phyloP scores from a whole-genome alignment of 2,797 vertebrate species.

The Tapera naevia region DNA sequence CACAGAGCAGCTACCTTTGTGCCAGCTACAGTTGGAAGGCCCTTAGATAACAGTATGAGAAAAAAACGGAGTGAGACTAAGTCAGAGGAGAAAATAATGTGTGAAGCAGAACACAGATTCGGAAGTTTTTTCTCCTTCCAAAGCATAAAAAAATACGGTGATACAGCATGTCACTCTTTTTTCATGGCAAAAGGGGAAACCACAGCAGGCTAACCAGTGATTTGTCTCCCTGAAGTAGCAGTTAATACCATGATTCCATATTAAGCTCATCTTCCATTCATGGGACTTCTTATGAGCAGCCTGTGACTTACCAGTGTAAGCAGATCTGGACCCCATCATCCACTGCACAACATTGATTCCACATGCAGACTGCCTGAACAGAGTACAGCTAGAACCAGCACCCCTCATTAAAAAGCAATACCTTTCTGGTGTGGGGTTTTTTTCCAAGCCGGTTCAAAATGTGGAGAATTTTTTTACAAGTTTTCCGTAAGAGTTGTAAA shows the following conservation, averaged over 20 bases:
- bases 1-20: neutral
- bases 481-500: neutral
- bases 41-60: neutral
- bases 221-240: neutral
- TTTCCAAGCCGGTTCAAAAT: neutral
- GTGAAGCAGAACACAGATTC: neutral
- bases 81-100: neutral
- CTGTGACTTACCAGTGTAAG: neutral
- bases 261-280: neutral
- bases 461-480: neutral
- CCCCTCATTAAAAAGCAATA: neutral
- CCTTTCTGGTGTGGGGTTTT: neutral
- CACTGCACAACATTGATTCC: neutral
- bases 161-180: neutral
- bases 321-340: neutral
- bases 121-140: neutral
- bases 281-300: neutral
- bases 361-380: neutral
- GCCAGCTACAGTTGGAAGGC: neutral
- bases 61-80: neutral
- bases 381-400: neutral
- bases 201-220: neutral
- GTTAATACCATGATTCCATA: neutral
- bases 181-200: neutral
- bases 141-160: neutral